phyloP scores from a whole-genome alignment of 2,888 invertebrate species.

The Mechanitis mazaeus region DNA sequence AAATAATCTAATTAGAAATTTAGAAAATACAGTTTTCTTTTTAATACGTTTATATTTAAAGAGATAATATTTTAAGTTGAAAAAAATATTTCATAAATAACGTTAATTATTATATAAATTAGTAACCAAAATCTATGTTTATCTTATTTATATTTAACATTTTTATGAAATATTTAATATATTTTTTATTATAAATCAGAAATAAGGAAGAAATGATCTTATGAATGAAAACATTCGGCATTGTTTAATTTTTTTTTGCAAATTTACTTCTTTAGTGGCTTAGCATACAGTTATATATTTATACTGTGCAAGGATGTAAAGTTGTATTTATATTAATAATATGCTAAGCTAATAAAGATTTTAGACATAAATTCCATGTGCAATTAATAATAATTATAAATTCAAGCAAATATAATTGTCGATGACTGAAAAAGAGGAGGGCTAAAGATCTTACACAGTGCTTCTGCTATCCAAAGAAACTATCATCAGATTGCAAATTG shows the following conservation, averaged over 20 bases:
- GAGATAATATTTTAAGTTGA: too few relatives aligned
- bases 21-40: conserved; percentile 18
- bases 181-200: background rate
- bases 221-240: conserved; percentile 14
- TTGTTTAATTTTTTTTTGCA: conserved; percentile 13
- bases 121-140: background rate
- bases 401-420: conserved; percentile 40
- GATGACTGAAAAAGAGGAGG: conserved; percentile 27
- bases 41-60: conserved; percentile 5
- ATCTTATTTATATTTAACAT: background rate
- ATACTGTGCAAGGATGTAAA: background rate
- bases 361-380: conserved; percentile 39
- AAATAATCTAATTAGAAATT: conserved; percentile 23
- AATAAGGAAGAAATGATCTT: conserved; percentile 9
- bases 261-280: conserved; percentile 26
- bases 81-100: conserved; percentile 2
- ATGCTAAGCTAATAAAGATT: conserved; percentile 45
- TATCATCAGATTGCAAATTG: conserved; percentile 63
- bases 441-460: conserved; percentile 60
- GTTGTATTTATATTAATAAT: background rate
- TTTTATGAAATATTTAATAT: conserved; percentile 8
- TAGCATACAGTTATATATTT: conserved; percentile 10
- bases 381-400: conserved; percentile 31
- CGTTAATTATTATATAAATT: conserved; percentile 2
- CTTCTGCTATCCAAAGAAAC: conserved; percentile 63